Evolutionary conservation across 2,113 vertebrate genomes (phyloP), one percentile per base, ranked within the genome.

Genomic region (Euleptes europaea): DNA sequence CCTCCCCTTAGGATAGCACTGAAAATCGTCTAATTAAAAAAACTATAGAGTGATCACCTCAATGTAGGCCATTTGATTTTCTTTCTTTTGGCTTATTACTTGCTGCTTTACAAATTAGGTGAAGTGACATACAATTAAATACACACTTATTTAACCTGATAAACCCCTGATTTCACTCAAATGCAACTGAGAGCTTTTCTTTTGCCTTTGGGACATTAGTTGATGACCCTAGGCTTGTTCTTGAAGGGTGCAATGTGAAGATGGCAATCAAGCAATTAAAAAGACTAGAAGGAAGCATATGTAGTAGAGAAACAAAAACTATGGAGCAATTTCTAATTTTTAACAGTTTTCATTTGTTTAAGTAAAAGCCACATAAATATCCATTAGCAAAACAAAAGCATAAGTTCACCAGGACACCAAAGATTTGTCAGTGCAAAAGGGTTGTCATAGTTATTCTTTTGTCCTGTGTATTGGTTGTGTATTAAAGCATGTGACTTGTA

Each of bases 351-450:
- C 82, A 67, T 70, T 72, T 88, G n/a, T 80, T 90, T 86, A 91
- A 91, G 88, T 87, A 70, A 1, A 74, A 54, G 17, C 51, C 51
- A 14, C 70, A 90, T 92, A 54, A 23, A 86, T 88, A 66, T 86
- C 77, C 49, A 35, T 88, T 90, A 83, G 82, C 81, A 88, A 90
- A 94, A 90, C 42, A 38, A 21, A 88, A 89, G 49, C 90, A 69
- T 0, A 44, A 77, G 76, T 88, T 89, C 63, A n/a, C 81, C 42
- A 85, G 70, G 11, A 74, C 44, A 88, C 77, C 31, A 67, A 0
- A 91, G 88, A 84, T 91, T 92, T 94, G 89, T 90, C 83, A 42
- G 57, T 89, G 89, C 78, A 82, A 82, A 86, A 67, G 80, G 77
- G 67, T 81, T 38, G 78, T 72, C 91, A 75, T 33, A 77, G 90